These are phyloP conservation scores for Erpornis zantholeuca DNA, from an alignment of 2,113 vertebrate species.

Conservation along the genomic window DNA sequence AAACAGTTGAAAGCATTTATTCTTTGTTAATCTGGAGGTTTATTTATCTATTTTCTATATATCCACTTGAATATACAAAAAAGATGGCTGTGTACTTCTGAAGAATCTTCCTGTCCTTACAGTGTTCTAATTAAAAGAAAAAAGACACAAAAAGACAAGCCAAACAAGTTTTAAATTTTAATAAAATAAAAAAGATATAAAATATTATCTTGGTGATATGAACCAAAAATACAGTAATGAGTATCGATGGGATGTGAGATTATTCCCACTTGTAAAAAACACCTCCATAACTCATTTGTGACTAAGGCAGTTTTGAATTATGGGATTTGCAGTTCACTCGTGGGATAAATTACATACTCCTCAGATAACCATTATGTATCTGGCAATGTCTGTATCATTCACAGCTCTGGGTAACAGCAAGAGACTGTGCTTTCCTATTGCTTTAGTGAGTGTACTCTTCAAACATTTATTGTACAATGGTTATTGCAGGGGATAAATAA, in stretches of 20 bases:
- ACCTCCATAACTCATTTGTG: slow-evolving; percentile 42
- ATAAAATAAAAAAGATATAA: neutral
- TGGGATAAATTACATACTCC: slow-evolving; percentile 55
- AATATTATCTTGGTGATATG: neutral
- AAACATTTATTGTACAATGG: slow-evolving; percentile 34
- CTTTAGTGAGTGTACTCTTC: slow-evolving; percentile 32
- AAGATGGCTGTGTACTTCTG: neutral
- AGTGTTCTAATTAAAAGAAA: neutral
- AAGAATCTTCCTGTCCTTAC: neutral
- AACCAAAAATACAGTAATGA: slow-evolving; percentile 41
- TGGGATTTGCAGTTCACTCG: slow-evolving; percentile 33
- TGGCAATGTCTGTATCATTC: slow-evolving; percentile 44
- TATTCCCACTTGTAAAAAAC: slow-evolving; percentile 44
- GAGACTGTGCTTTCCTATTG: slow-evolving; percentile 35
- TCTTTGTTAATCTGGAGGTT: neutral
- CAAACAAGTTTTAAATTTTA: neutral
- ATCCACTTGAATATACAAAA: neutral
- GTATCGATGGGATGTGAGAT: neutral
- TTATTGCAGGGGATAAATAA: slow-evolving; percentile 71
- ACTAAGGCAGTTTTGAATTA: slow-evolving; percentile 34
- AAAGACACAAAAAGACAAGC: neutral
- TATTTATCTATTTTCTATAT: neutral
- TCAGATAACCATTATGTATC: slow-evolving; percentile 48
- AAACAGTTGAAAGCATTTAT: neutral
- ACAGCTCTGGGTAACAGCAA: slow-evolving; percentile 42